Conservation (phyloP, 2,797 vertebrate genomes). For the Oreortyx pictus region DNA sequence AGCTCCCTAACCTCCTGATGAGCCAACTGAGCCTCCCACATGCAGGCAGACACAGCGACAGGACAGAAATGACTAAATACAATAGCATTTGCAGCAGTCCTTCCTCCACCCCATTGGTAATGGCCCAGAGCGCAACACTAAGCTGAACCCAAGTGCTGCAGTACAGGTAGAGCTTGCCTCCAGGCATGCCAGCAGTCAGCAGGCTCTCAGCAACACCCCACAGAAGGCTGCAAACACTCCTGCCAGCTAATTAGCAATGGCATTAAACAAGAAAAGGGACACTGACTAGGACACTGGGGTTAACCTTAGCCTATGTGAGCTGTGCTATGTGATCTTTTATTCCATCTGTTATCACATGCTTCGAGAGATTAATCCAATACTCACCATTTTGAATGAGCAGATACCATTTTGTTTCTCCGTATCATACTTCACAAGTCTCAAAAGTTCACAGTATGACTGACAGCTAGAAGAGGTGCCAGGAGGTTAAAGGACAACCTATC, state of each 20-base stretch:
- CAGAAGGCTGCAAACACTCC: conserved; percentile 60
- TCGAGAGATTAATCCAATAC: conserved; percentile 77
- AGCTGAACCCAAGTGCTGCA: conserved; percentile 39
- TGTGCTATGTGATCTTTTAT: conserved; percentile 70
- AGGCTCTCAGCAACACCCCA: conserved; percentile 69
- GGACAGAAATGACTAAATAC: neutral
- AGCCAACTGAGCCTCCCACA: neutral
- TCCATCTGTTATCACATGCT: conserved; percentile 81
- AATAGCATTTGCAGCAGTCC: neutral
- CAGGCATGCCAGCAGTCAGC: conserved; percentile 58
- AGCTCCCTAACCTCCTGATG: neutral
- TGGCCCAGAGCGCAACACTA: conserved; percentile 34
- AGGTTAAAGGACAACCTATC: conserved; percentile 68
- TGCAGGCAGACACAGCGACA: neutral
- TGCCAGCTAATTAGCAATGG: conserved; percentile 79
- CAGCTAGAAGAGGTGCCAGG: conserved; percentile 59
- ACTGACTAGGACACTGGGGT: conserved; percentile 76
- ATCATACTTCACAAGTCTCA: conserved; percentile 65
- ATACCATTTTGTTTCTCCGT: conserved; percentile 64
- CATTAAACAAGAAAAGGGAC: conserved; percentile 76
- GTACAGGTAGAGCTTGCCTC: conserved; percentile 33
- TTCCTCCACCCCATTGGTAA: neutral
- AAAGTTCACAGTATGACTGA: conserved; percentile 61
- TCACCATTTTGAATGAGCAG: conserved; percentile 71
- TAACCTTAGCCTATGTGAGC: conserved; percentile 77